Base-by-base conservation (phyloP, 2,797 vertebrate genomes). In the Erethizon dorsatum region DNA sequence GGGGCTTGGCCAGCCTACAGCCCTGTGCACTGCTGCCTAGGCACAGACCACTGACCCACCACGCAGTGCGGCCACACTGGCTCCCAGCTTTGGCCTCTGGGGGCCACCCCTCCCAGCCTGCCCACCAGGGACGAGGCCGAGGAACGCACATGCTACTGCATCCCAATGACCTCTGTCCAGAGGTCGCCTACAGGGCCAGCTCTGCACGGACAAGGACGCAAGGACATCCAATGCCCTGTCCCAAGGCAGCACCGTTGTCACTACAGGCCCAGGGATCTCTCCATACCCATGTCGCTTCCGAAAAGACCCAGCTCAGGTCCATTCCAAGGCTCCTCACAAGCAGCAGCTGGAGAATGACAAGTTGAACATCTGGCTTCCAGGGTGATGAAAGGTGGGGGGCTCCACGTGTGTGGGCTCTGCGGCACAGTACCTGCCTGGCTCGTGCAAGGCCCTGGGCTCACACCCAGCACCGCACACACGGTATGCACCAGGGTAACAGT, bases 31-130 rank as follows among this genome's bases (percentile, higher is more conserved):
- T 1, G 45, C 88, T 20, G 4, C 33, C 61, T 22, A 22, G 31
- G 10, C 8, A 15, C 6, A 18, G 45, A 5, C 10, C 84, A 28
- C 50, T 9, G 10, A 28, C 37, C 37, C 31, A 4, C 22, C 20
- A 67, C 6, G 4, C 1, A 0, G 37, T 1, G 28, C 0, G 0
- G 5, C 4, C 4, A 18, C 17, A 31, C 1, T 26, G n/a, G 28
- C 31, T 83, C 54, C 52, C 9, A n/a, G n/a, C 63, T 47, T n/a
- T 50, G 45, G 63, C 50, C 52, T 83, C 65, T 71, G 37, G 18
- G 12, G 2, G 47, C 47, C 9, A 13, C 37, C 52, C 14, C 13
- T 24, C n/a, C 83, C 63, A 45, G 33, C 24, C 37, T 8, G 24
- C 26, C 41, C 28, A 11, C 56, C 8, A 59, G 57, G 33, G 41